Evolutionary conservation across 2,888 invertebrate genomes (phyloP).

Genomic region (Chaitophorus viminalis): DNA sequence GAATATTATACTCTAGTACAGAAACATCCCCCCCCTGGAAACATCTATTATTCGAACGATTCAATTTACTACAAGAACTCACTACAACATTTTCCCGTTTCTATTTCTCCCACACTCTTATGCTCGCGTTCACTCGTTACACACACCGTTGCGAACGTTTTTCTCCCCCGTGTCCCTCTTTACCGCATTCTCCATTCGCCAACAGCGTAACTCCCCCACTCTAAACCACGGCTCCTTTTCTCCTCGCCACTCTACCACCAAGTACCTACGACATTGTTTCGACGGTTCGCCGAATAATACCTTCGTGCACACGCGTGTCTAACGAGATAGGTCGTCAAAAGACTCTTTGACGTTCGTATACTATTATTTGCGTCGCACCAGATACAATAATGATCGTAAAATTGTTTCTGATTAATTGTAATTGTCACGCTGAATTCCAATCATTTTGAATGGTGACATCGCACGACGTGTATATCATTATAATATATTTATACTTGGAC

Average conservation of each 20-base stretch:
- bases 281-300: neutral
- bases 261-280: no score
- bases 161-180: no score
- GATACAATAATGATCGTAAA: no score
- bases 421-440: no score
- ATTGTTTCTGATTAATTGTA: no score
- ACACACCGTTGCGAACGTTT: neutral
- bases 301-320: neutral
- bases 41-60: slow-evolving; percentile 18
- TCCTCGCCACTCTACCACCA: neutral
- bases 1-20: no score
- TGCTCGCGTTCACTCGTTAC: neutral
- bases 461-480: no score
- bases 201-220: no score
- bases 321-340: neutral
- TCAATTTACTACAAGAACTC: slow-evolving; percentile 36
- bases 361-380: neutral
- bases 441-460: neutral
- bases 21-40: neutral
- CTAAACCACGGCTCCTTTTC: no score
- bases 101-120: neutral
- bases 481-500: no score
- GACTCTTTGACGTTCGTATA: neutral
- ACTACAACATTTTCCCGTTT: neutral
- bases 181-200: no score